These are phyloP conservation scores for Zootermopsis nevadensis DNA, from an alignment of 2,888 invertebrate genomes.

Conservation along the genomic window DNA sequence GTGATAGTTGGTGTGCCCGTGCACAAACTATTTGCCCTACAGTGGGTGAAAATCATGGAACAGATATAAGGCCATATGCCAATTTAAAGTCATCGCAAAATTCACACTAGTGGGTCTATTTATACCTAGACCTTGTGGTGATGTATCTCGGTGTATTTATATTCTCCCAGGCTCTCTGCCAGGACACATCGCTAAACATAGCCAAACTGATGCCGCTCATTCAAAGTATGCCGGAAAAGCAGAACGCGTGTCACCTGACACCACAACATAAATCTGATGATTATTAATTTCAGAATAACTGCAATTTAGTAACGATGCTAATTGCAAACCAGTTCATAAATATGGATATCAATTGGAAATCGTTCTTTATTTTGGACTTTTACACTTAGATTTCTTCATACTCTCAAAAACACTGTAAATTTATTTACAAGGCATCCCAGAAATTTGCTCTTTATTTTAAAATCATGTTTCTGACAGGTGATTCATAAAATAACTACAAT, in stretches of 20 bases:
- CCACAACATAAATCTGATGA: background rate
- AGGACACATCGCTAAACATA: background rate
- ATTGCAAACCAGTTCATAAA: no score
- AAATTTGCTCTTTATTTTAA: no score
- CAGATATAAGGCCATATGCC: background rate
- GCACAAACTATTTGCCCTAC: background rate
- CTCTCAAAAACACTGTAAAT: no score
- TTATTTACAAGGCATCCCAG: no score
- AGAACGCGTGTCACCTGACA: background rate
- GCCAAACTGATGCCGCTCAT: background rate
- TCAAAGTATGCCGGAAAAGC: background rate
- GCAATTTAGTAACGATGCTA: no score
- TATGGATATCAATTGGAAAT: no score
- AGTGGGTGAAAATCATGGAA: background rate
- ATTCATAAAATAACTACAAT: no score
- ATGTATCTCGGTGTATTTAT: background rate
- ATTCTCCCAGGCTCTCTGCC: conserved; percentile 2
- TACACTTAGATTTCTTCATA: no score
- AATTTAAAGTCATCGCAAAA: background rate
- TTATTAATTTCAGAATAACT: no score
- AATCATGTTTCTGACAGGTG: no score
- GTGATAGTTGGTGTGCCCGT: no score
- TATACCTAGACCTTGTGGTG: background rate
- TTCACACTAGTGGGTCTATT: background rate
- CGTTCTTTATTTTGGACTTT: no score